phyloP scores from a whole-genome alignment of 2,888 invertebrate species.

The Seira musarum region DNA sequence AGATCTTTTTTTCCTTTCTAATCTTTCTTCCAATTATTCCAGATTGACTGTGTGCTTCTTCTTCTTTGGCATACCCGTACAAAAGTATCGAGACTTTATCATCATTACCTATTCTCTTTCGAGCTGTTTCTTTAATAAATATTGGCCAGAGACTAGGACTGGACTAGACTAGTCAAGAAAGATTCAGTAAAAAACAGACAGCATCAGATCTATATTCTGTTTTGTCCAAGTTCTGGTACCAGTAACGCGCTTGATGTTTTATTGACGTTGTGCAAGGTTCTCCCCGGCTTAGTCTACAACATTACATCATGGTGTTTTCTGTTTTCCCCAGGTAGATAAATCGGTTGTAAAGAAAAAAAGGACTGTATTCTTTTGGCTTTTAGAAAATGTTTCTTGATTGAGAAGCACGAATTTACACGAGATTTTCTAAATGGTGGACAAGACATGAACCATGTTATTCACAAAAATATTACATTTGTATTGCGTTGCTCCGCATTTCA shows the following conservation, averaged over 20 bases:
- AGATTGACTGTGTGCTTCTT: constrained; percentile 41
- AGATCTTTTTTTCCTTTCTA: constrained; percentile 35
- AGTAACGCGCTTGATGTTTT: too few relatives aligned
- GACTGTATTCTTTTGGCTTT: too few relatives aligned
- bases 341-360: too few relatives aligned
- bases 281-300: too few relatives aligned
- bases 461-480: constrained; percentile 37
- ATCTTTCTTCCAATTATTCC: constrained; percentile 35
- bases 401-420: background rate
- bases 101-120: constrained; percentile 4
- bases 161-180: background rate
- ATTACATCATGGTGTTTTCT: too few relatives aligned
- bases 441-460: constrained; percentile 38
- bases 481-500: background rate
- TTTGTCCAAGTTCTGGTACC: too few relatives aligned
- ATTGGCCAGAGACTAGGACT: background rate
- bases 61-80: constrained; percentile 11
- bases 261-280: too few relatives aligned
- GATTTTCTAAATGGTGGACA: constrained; percentile 24
- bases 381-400: too few relatives aligned
- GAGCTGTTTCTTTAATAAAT: background rate
- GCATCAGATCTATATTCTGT: too few relatives aligned
- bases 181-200: too few relatives aligned
- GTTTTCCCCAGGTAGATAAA: too few relatives aligned
- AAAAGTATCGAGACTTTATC: background rate